Conservation (phyloP, 2,888 invertebrate species). For the Sphecodes monilicornis region DNA sequence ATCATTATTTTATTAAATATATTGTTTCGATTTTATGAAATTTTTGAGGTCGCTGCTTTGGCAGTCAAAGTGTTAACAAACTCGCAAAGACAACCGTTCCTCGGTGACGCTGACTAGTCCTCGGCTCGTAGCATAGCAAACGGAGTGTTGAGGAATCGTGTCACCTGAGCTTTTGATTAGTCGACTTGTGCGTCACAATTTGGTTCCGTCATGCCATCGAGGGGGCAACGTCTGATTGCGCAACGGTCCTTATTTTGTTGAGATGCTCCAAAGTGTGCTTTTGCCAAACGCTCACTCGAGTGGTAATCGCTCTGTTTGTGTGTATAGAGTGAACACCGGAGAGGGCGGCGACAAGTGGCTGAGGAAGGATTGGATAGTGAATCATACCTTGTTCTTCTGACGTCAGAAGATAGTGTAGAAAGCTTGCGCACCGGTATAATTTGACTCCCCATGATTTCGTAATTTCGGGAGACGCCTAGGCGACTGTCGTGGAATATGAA, state of each 20-base stretch:
- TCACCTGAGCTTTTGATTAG: conserved; percentile 57
- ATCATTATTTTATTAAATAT: too few relatives aligned
- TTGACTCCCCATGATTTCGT: conserved; percentile 32
- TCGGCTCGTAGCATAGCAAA: background rate
- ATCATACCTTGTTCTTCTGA: conserved; percentile 56
- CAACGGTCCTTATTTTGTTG: conserved; percentile 65
- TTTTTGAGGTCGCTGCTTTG: too few relatives aligned
- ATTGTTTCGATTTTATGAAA: too few relatives aligned
- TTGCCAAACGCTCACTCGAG: conserved; percentile 68
- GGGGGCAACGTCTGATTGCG: conserved; percentile 77
- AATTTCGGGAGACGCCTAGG: conserved; percentile 4
- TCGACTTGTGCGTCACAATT: conserved; percentile 65
- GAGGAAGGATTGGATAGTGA: conserved; percentile 60
- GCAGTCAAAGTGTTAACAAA: too few relatives aligned
- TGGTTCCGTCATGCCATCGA: conserved; percentile 67
- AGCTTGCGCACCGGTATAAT: conserved; percentile 23
- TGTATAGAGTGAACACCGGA: conserved; percentile 36
- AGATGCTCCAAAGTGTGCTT: conserved; percentile 64
- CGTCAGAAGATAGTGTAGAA: conserved; percentile 34
- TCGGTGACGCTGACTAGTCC: background rate
- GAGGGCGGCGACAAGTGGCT: conserved; percentile 36
- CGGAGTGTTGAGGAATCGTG: conserved; percentile 54
- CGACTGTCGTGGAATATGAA: background rate
- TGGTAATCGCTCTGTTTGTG: conserved; percentile 32
- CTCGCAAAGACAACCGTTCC: background rate